Base-by-base conservation (phyloP, 2,888 invertebrate species). In the Euzophera pinguis region DNA sequence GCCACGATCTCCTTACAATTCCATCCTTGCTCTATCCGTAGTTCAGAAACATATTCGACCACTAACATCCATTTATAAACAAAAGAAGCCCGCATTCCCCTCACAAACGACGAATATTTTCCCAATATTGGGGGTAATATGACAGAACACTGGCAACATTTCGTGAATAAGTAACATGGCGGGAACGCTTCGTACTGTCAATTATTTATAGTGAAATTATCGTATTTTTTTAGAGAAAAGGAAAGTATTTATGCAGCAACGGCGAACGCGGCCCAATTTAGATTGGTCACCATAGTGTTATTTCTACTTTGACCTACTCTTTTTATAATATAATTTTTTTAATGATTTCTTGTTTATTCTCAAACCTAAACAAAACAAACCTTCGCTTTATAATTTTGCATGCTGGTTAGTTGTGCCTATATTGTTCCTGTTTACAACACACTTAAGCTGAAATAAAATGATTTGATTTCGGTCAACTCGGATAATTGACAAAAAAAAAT, bases 131-230 rank as follows among this genome's bases (percentile, higher is more conserved):
- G 79, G 79, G 78, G 79, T 86, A 87, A 88, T 87, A 87, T 85
- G 86, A 87, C 87, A 86, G 82, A 82, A 79, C 81, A 83, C 77
- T 80, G 78, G 86, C 80, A 81, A 83, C 84, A 84, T 69, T 64
- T 71, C 68, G 67, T 88, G 87, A 89, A 89, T 89, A 86, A 78
- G 86, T 86, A 81, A 73, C 73, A 73, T 75, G 75, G 62, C 65
- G 73, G 81, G 78, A 81, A 79, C 78, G 69, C 74, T 35, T 77
- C 74, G 77, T 73, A 70, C 71, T 71, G 80, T 87, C 87, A 87
- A 87, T 88, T 87, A 88, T 88, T 87, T 86, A 88, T 76, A 75
- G 73, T 72, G 74, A 85, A 84, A 87, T 86, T 85, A 86, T 83
- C 81, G 83, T 81, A 73, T 72, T 34, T 78, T 68, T 68, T 71